Percentiles rank a stretch among this genome's conserved stretches.
phyloP scores from a whole-genome alignment of 35 echinoderm and acorn worm species.

The Heliocidaris tuberculata region DNA sequence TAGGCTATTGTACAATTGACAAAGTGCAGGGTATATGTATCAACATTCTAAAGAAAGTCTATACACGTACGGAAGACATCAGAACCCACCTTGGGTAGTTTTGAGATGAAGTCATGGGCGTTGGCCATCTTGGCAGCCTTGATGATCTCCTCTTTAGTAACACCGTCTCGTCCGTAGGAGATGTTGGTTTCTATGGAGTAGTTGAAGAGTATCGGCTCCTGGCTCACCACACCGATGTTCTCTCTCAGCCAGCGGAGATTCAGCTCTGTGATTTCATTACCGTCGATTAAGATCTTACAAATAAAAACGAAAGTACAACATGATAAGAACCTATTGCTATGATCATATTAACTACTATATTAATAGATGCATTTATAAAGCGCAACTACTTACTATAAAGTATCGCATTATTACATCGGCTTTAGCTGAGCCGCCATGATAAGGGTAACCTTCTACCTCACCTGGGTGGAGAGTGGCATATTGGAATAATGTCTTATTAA shows the following conservation, averaged over 20 bases:
- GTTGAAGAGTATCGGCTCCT: conserved; percentile 88
- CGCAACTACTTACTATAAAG: neutral
- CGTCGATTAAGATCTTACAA: conserved; percentile 84
- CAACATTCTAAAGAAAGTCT: neutral
- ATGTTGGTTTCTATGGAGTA: conserved; percentile 87
- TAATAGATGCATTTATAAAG: neutral
- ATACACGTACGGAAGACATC: neutral
- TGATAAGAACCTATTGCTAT: neutral
- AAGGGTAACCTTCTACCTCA: no score
- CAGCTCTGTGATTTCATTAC: conserved; percentile 75
- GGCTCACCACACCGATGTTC: conserved; percentile 89
- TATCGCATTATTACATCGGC: no score
- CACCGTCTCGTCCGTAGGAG: conserved; percentile 75
- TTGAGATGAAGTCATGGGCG: conserved; percentile 89
- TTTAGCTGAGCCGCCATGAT: no score
- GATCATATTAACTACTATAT: neutral
- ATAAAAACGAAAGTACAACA: neutral
- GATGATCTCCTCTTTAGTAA: conserved; percentile 68
- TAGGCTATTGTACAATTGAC: no score
- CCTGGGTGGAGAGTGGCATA: no score
- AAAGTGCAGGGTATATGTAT: no score
- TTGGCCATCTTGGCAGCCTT: conserved; percentile 83
- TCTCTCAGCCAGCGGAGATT: conserved; percentile 87
- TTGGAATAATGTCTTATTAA: no score
- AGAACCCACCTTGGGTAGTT: conserved; percentile 71